phyloP scores from a whole-genome alignment of 2,888 invertebrate species.

The Ochlodes sylvanus region DNA sequence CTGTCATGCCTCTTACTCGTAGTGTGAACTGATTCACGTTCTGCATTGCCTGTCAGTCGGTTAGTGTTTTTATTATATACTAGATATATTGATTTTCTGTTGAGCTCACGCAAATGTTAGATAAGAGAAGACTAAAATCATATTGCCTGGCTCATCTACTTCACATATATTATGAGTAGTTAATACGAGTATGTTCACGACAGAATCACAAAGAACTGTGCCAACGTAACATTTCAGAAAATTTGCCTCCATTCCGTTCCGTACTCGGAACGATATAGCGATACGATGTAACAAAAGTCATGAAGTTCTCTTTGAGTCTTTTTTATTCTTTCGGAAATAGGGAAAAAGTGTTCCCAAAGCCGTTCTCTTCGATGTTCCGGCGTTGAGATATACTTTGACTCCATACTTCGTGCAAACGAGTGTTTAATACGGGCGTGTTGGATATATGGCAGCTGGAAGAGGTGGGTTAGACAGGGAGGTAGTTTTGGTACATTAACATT shows the following conservation, averaged over 20 bases:
- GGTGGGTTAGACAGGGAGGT: slow-evolving; percentile 13
- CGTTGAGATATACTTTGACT: slow-evolving; percentile 72
- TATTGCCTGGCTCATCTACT: too few relatives aligned
- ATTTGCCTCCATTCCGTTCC: slow-evolving; percentile 49
- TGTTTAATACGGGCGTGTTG: slow-evolving; percentile 70
- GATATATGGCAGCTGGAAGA: slow-evolving; percentile 55
- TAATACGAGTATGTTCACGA: not conserved
- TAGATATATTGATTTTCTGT: too few relatives aligned
- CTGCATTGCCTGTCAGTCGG: too few relatives aligned
- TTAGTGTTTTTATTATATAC: too few relatives aligned
- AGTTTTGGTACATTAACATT: not conserved
- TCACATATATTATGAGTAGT: not conserved
- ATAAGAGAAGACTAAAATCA: too few relatives aligned
- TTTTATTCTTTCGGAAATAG: slow-evolving; percentile 79
- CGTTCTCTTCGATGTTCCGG: slow-evolving; percentile 69
- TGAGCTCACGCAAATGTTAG: too few relatives aligned
- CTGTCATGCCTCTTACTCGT: too few relatives aligned
- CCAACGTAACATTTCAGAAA: slow-evolving; percentile 50
- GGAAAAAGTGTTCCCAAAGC: slow-evolving; percentile 79
- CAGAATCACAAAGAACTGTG: slow-evolving; percentile 4
- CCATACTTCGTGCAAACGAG: slow-evolving; percentile 81
- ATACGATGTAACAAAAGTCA: slow-evolving; percentile 78
- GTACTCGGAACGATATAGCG: slow-evolving; percentile 53
- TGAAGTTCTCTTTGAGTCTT: slow-evolving; percentile 74
- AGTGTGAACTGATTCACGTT: too few relatives aligned